Conservation (phyloP, 2,113 vertebrate species). For the Pitta sordida region DNA sequence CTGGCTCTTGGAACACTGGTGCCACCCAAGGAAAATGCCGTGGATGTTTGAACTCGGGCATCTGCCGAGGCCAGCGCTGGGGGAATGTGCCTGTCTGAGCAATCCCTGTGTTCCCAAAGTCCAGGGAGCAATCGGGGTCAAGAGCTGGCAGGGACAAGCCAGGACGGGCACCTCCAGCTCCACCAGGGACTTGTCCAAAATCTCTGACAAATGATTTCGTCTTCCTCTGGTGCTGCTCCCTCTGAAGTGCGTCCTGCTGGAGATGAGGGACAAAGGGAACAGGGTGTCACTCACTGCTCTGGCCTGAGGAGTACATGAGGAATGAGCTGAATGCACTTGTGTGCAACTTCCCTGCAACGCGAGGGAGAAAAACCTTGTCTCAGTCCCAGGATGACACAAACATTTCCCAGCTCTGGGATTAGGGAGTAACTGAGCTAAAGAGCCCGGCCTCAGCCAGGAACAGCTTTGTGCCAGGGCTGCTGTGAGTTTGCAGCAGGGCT, state of each 20-base stretch:
- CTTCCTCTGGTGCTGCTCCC: not conserved
- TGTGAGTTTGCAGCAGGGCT: not conserved
- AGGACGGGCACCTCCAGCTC: not conserved
- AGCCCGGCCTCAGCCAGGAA: not conserved
- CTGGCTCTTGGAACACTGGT: fast-evolving
- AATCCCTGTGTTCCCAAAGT: fast-evolving
- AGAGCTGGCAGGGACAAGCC: not conserved
- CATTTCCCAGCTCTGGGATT: not conserved
- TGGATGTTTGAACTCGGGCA: fast-evolving
- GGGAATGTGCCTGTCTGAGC: fast-evolving
- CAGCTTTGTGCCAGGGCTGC: not conserved
- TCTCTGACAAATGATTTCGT: fast-evolving
- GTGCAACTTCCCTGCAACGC: not conserved
- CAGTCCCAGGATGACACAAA: not conserved
- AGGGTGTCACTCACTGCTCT: fast-evolving
- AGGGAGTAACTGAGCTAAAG: not conserved
- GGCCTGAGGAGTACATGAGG: not conserved
- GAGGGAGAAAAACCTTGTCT: not conserved
- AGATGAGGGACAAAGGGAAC: fast-evolving
- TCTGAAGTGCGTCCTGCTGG: fast-evolving
- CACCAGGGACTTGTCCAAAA: fast-evolving
- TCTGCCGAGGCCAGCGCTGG: not conserved
- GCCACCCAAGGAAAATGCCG: not conserved
- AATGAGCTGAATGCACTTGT: fast-evolving
- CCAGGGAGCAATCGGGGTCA: fast-evolving